A percentile compares a stretch with the other conserved stretches of the same genome.
Conservation (phyloP, 2,797 vertebrate genomes). For the Poecilia wingei region DNA sequence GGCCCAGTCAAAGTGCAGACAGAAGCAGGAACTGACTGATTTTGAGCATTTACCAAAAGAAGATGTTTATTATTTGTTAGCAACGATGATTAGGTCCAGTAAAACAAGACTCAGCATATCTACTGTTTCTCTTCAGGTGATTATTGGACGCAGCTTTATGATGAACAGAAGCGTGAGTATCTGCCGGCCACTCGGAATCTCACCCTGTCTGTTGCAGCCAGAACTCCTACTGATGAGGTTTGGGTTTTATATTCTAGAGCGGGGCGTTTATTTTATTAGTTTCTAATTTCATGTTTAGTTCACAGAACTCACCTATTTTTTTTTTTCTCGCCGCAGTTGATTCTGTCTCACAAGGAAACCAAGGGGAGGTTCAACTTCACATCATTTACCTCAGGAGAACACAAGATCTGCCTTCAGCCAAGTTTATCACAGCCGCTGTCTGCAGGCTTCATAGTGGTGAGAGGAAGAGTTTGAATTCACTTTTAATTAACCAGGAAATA, state of each 20-base stretch:
- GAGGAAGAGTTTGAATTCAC: constrained; percentile 1
- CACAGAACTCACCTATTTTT: background rate
- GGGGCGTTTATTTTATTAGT: background rate
- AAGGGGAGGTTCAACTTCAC: constrained; percentile 86
- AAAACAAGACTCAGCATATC: background rate
- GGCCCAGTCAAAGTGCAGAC: background rate
- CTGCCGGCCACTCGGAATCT: constrained; percentile 82
- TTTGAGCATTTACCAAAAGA: background rate
- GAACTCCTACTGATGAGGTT: constrained; percentile 86
- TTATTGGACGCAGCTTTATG: constrained; percentile 84
- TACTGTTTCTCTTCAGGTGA: constrained; percentile 66
- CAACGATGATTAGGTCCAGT: background rate
- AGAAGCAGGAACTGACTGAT: background rate
- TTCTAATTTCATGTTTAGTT: background rate
- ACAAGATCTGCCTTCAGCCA: constrained; percentile 87
- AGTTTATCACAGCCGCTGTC: constrained; percentile 87
- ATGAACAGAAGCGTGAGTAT: constrained; percentile 84
- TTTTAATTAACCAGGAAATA: background rate
- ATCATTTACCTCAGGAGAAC: constrained; percentile 82
- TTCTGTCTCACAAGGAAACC: constrained; percentile 83
- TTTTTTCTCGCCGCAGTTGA: constrained; percentile 67
- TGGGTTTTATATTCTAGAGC: background rate
- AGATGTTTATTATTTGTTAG: background rate
- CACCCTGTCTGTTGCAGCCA: constrained; percentile 85
- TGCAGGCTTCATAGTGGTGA: constrained; percentile 85